These are phyloP conservation scores for Archilochus colubris DNA, from an alignment of 2,113 vertebrate genomes.

Conservation along the genomic window DNA sequence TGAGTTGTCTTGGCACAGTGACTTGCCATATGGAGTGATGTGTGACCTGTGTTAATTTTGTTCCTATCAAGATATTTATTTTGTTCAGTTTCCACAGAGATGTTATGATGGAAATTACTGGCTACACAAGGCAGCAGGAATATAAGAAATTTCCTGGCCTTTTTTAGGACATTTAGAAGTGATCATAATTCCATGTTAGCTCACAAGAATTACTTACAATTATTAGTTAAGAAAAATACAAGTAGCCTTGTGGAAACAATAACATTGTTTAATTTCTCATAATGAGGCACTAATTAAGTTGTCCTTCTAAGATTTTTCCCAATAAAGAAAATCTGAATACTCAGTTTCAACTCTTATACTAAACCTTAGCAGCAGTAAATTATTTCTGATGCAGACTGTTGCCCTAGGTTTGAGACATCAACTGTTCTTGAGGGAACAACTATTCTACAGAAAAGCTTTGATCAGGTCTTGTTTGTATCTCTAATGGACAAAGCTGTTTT, in stretches of 20 bases:
- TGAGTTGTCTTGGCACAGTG: slow-evolving; percentile 66
- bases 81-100: slow-evolving; percentile 62
- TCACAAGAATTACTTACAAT: background rate
- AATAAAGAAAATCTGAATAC: background rate
- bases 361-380: background rate
- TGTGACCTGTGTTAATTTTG: slow-evolving; percentile 71
- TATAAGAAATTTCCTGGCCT: background rate
- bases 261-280: background rate
- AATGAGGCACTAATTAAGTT: background rate
- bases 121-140: slow-evolving; percentile 42
- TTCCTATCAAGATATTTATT: slow-evolving; percentile 69
- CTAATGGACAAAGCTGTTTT: background rate
- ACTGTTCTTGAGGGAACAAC: background rate
- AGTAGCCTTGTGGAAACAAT: background rate
- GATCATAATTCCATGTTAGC: background rate
- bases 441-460: background rate
- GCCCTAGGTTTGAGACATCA: background rate
- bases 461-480: background rate
- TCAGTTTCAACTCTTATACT: background rate
- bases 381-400: background rate
- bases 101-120: slow-evolving; percentile 59
- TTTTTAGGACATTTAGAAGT: background rate
- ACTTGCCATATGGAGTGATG: slow-evolving; percentile 68
- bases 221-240: background rate
- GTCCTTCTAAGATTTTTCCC: background rate